Evolutionary conservation across 2,797 vertebrate species (phyloP), one percentile per base, ranked within the genome.

Genomic region (Xenentodon cancila): DNA sequence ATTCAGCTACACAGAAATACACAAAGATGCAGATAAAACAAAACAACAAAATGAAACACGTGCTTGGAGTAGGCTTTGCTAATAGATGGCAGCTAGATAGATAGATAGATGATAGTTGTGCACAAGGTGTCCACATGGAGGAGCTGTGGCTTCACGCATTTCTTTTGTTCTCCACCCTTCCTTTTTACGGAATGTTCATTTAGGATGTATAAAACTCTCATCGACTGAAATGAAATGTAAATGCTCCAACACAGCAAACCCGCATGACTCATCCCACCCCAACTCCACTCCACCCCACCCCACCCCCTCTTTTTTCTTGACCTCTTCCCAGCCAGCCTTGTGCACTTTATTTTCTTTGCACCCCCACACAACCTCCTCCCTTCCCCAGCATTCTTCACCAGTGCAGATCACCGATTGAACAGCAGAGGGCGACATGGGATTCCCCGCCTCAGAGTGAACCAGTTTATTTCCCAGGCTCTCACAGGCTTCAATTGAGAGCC

Each of bases 401-500:
- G 37, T 52, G 22, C 59, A 62, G 64, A 79, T 75, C 69, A 66
- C 25, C 69, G 40, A 18, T 13, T 1, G 3, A 51, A 48, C 84
- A 74, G 61, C 70, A 86, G 88, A 80, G 81, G 86, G 84, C 73
- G 64, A 75, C 73, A 68, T 30, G 27, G 53, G 45, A 62, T 8
- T 27, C 71, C 22, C 32, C 16, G 32, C 71, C 48, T 58, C 46
- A 74, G 76, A 84, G 72, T 70, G 79, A 86, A 76, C 84, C 84
- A 82, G 83, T 88, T 88, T 82, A 77, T 84, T 85, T 83, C 68
- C 55, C 60, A 47, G 53, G 69, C 75, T 82, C 71, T 77, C 75
- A 30, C 66, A 22, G 57, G 79, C 79, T 85, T 87, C 82, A 75
- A 83, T 67, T 75, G 80, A 89, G 85, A 88, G 67, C 69, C 85